Evolutionary conservation across 2,797 vertebrate species (phyloP), one percentile per base, ranked within the genome.

Genomic region (Molossus alvarezi): DNA sequence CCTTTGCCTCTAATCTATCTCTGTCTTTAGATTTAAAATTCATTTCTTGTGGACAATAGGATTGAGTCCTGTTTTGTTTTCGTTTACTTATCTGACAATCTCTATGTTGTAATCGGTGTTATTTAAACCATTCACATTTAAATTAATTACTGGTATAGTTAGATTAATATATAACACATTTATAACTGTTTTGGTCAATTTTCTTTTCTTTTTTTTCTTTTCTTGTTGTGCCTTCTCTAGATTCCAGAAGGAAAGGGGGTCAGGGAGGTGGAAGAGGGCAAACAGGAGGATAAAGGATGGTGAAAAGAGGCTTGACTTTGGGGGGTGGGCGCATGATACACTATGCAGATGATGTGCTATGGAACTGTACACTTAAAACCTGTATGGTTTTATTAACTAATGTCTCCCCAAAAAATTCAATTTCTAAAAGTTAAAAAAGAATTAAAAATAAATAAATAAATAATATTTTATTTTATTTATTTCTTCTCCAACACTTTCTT

Each of bases 11-110:
- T 53, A 76, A 82, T 3, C 23, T 48, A 21, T 18, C 23, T 81
- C 37, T 83, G 15, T 71, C 23, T 87, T 93, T 55, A 29, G 51
- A 83, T 60, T 73, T 93, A 53, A 65, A 88, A 33, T 76, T 27
- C 9, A 69, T 45, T n/a, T 62, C 29, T 55, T 57, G 2, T 77
- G 33, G 13, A 72, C 20, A 75, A 0, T 15, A 67, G n/a, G 21
- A 7, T 41, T 73, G 14, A 51, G 15, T 60, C 21, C 29, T n/a
- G 13, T 64, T 62, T 55, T 25, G 29, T 65, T 60, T 92, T n/a
- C 33, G 10, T 23, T 37, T 41, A 13, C 41, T 45, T 45, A 65
- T 57, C 29, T 48, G 14, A 37, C 18, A 29, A 51, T 60, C 2
- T 85, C 14, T 85, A 0, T 95, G 69, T 53, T 90, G 77, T 72